phyloP scores from a whole-genome alignment of 2,113 vertebrate genomes.

The Vulpes vulpes region DNA sequence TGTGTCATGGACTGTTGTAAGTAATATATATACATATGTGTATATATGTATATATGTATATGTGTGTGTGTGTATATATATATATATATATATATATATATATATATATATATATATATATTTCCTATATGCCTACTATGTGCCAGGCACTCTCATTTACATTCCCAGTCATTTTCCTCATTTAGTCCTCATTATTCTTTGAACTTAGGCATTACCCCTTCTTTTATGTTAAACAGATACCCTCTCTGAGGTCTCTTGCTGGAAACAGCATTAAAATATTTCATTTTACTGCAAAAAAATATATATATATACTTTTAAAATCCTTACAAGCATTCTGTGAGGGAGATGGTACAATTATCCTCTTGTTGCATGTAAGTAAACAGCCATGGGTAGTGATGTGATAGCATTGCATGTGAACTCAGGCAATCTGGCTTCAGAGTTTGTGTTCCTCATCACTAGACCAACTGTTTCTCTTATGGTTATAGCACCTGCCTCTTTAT shows the following conservation, averaged over 20 bases:
- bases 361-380: background rate
- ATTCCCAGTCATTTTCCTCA: slow-evolving; percentile 22
- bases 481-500: background rate
- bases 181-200: slow-evolving; percentile 29
- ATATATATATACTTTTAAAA: background rate
- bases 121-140: background rate
- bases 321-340: background rate
- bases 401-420: background rate
- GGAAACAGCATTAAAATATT: slow-evolving; percentile 58
- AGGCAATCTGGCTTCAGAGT: background rate
- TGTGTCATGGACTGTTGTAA: background rate
- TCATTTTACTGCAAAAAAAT: background rate
- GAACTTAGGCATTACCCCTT: background rate
- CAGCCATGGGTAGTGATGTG: background rate
- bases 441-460: background rate
- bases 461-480: background rate
- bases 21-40: too few relatives aligned
- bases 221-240: slow-evolving; percentile 46
- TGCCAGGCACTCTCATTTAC: background rate
- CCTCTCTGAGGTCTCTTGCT: slow-evolving; percentile 29
- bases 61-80: too few relatives aligned
- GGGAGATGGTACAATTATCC: background rate
- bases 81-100: too few relatives aligned
- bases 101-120: too few relatives aligned
- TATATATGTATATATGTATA: too few relatives aligned